Conservation (phyloP, 2,797 vertebrate genomes). For the Schizothorax lantsangensis region DNA sequence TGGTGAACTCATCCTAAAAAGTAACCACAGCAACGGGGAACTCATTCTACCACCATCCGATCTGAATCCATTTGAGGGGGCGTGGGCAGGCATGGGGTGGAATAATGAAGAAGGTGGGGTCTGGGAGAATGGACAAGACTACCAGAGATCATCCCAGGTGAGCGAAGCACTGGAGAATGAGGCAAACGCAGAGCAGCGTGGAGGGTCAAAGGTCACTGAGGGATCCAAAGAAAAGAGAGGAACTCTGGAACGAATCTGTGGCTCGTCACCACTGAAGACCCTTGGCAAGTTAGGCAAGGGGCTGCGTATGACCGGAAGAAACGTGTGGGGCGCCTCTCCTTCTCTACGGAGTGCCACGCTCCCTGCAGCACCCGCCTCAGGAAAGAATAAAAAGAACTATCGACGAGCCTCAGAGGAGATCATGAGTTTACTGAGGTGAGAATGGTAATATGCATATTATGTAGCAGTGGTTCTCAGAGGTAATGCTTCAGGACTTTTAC, state of each 20-base stretch:
- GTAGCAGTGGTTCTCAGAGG: not conserved
- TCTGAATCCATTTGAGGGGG: conserved; percentile 82
- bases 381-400: conserved; percentile 76
- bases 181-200: conserved; percentile 75
- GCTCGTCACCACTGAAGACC: conserved; percentile 81
- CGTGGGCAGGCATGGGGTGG: conserved; percentile 73
- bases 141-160: conserved; percentile 69
- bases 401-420: conserved; percentile 88
- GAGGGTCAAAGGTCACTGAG: conserved; percentile 69
- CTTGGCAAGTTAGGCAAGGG: conserved; percentile 83
- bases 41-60: conserved; percentile 75
- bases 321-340: conserved; percentile 73
- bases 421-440: conserved; percentile 68
- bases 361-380: conserved; percentile 71
- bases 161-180: conserved; percentile 83
- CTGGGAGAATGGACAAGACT: conserved; percentile 61
- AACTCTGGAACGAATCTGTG: conserved; percentile 80
- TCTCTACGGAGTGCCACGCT: conserved; percentile 70
- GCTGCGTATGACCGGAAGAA: conserved; percentile 79
- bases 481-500: not conserved
- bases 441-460: not conserved
- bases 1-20: conserved; percentile 55
- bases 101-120: conserved; percentile 71
- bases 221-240: conserved; percentile 72
- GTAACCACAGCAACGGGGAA: conserved; percentile 68